Conservation (phyloP, 2,797 vertebrate genomes). For the Enteromius anoplus region DNA sequence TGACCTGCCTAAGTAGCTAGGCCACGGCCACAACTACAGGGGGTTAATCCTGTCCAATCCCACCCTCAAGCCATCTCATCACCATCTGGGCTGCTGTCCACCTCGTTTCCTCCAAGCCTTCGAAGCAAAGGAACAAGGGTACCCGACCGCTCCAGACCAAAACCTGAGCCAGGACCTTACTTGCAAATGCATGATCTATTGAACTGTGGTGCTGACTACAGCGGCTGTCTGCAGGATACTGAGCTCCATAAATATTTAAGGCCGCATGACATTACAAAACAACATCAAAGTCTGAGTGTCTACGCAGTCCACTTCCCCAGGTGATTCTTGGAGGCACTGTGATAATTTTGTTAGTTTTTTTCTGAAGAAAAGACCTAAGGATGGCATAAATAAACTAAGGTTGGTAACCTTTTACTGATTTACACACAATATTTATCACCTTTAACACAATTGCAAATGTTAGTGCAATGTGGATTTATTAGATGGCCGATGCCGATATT, state of each 20-base stretch:
- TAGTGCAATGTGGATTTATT: neutral
- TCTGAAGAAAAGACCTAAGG: neutral
- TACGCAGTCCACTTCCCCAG: neutral
- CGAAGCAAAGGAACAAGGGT: neutral
- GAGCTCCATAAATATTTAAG: constrained; percentile 30
- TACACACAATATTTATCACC: neutral
- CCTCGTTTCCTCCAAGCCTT: neutral
- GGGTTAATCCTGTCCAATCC: constrained; percentile 86
- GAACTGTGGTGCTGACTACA: constrained; percentile 15
- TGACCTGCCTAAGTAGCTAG: constrained; percentile 73
- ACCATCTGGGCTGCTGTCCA: constrained; percentile 38
- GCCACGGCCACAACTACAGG: constrained; percentile 66
- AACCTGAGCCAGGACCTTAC: constrained; percentile 20
- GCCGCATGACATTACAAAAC: neutral
- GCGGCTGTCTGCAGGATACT: constrained; percentile 12
- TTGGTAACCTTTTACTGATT: neutral
- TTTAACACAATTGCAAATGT: neutral
- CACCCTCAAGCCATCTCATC: constrained; percentile 53
- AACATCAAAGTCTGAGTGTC: constrained; percentile 4
- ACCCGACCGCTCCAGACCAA: neutral
- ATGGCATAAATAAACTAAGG: neutral
- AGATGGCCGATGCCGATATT: neutral
- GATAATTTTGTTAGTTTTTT: neutral
- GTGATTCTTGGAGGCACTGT: neutral
- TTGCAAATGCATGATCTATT: constrained; percentile 29